phyloP scores from a whole-genome alignment of 2,797 vertebrate species.

The Propithecus perrieri region DNA sequence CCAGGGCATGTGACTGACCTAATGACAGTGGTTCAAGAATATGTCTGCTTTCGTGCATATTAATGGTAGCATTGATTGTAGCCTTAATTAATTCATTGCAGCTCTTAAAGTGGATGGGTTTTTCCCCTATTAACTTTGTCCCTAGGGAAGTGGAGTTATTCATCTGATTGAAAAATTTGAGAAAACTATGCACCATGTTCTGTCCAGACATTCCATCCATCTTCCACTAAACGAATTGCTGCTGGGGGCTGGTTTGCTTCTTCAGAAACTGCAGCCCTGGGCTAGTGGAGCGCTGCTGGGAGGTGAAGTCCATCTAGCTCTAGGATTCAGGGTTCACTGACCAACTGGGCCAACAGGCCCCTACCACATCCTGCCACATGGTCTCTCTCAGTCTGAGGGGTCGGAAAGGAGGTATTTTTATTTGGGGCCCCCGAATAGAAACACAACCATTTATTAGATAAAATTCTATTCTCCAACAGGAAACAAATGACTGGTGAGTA shows the following conservation, averaged over 20 bases:
- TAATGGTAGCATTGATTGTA: not conserved
- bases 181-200: not conserved
- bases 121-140: not conserved
- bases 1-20: not conserved
- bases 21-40: not conserved
- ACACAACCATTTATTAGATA: not conserved
- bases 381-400: not conserved
- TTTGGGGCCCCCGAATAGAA: not conserved
- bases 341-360: fast-evolving
- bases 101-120: not conserved
- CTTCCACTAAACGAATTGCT: not conserved
- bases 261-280: not conserved
- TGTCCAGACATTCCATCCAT: not conserved
- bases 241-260: not conserved
- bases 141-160: not conserved
- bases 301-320: not conserved
- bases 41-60: not conserved
- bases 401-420: not conserved
- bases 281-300: not conserved
- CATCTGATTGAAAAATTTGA: not conserved
- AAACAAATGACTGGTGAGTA: not conserved
- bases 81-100: not conserved
- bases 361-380: not conserved
- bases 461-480: not conserved
- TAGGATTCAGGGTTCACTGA: not conserved